Evolutionary conservation across 2,113 vertebrate species (phyloP).

Genomic region (Rhodinocichla rosea): DNA sequence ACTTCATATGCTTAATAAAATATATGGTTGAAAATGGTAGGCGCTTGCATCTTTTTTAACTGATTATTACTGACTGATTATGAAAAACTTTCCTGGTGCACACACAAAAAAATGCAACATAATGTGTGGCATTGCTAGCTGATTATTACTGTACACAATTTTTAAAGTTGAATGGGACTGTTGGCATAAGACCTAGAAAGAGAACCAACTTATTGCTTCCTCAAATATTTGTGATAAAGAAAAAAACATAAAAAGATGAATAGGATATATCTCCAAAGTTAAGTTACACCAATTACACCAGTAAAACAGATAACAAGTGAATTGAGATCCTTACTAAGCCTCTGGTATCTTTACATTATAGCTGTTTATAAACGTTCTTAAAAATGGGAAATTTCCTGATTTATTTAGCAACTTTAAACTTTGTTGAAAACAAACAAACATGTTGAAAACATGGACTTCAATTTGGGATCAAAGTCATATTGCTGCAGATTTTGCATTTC

Average conservation of each 20-base stretch:
- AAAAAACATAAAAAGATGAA: background rate
- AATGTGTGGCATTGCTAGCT: background rate
- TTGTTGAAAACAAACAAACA: background rate
- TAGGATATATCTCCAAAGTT: background rate
- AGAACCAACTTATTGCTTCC: background rate
- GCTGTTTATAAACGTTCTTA: background rate
- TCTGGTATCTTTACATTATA: background rate
- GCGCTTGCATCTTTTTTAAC: background rate
- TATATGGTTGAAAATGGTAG: background rate
- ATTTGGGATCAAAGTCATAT: background rate
- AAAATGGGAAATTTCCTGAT: background rate
- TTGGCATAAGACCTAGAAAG: background rate
- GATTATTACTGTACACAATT: background rate
- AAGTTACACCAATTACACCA: background rate
- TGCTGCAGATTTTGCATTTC: background rate
- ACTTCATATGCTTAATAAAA: slow-evolving; percentile 41
- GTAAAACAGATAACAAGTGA: background rate
- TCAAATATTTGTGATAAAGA: background rate
- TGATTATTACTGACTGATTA: background rate
- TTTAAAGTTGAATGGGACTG: background rate
- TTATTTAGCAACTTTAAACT: background rate
- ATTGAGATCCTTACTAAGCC: background rate
- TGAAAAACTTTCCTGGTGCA: background rate
- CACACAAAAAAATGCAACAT: background rate
- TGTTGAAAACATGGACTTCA: background rate